Evolutionary conservation across 1,140 invertebrate species (phyloP).

Genomic region (Drosophila nasuta): DNA sequence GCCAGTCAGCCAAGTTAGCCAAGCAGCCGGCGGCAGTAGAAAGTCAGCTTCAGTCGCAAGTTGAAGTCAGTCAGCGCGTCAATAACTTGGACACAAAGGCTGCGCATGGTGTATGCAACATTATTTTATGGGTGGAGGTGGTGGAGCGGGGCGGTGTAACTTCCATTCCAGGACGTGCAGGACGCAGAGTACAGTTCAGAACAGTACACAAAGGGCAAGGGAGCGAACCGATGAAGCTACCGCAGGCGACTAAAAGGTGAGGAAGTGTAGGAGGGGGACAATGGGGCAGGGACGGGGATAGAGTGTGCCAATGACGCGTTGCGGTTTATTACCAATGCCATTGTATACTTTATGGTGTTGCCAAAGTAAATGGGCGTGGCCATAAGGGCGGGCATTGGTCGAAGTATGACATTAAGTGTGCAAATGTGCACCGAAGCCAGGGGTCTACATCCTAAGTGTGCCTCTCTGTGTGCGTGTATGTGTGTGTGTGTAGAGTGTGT

Average conservation of each 20-base stretch:
- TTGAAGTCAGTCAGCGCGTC: slow-evolving; percentile 59
- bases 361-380: slow-evolving; percentile 66
- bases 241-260: slow-evolving; percentile 12
- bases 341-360: slow-evolving; percentile 71
- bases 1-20: slow-evolving; percentile 18
- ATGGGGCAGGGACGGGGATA: neutral
- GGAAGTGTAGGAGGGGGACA: neutral
- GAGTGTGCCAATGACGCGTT: slow-evolving; percentile 64
- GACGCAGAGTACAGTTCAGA: neutral
- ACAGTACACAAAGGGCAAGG: slow-evolving; percentile 47
- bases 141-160: slow-evolving; percentile 6
- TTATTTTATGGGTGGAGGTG: slow-evolving; percentile 51
- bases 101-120: slow-evolving; percentile 50
- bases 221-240: slow-evolving; percentile 34
- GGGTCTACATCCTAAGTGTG: slow-evolving; percentile 6
- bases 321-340: slow-evolving; percentile 73
- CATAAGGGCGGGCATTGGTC: slow-evolving; percentile 8
- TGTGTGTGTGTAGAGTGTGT: slow-evolving; percentile 26
- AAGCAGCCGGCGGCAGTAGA: slow-evolving; percentile 44
- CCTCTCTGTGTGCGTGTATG: slow-evolving; percentile 1
- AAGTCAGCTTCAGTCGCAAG: slow-evolving; percentile 31
- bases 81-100: slow-evolving; percentile 63
- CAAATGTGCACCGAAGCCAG: slow-evolving; percentile 52
- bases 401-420: slow-evolving; percentile 64
- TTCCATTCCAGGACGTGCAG: slow-evolving; percentile 7